Evolutionary conservation across 1,140 invertebrate species (phyloP).

Genomic region (Hycleus cichorii): DNA sequence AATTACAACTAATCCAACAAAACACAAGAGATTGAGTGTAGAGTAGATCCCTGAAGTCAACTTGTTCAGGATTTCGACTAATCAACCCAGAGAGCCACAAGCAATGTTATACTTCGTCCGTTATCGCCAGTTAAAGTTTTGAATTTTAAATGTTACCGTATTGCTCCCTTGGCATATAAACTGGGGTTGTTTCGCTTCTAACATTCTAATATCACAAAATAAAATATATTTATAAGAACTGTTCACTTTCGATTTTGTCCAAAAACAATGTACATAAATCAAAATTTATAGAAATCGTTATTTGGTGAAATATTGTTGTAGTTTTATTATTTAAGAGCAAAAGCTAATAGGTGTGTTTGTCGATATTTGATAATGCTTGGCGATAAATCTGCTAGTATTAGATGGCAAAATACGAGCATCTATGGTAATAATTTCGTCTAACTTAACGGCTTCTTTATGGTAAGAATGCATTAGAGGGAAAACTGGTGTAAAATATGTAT

Average conservation of each 20-base stretch:
- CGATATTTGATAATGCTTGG: not conserved
- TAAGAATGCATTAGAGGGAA: too few species aligned
- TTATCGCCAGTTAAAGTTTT: slow-evolving; percentile 21
- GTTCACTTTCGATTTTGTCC: too few species aligned
- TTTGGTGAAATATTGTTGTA: not conserved
- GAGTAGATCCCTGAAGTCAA: slow-evolving; percentile 7
- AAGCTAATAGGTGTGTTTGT: not conserved
- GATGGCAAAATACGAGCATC: too few species aligned
- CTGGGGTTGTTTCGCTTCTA: not conserved
- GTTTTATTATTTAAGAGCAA: not conserved
- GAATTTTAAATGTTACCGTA: slow-evolving; percentile 20
- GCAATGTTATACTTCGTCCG: slow-evolving; percentile 11
- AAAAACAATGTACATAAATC: too few species aligned
- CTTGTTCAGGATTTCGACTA: slow-evolving; percentile 18
- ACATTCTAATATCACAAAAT: not conserved
- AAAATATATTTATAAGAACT: too few species aligned
- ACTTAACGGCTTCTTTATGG: too few species aligned
- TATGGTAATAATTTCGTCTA: too few species aligned
- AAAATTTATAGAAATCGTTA: too few species aligned
- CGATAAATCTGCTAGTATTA: not conserved
- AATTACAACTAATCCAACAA: slow-evolving; percentile 16
- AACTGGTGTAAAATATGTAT: too few species aligned
- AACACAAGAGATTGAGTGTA: slow-evolving; percentile 8
- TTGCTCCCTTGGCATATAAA: slow-evolving; percentile 7
- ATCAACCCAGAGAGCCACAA: slow-evolving; percentile 19